Base-by-base conservation (phyloP, 2,113 vertebrate genomes). In the Motacilla alba region DNA sequence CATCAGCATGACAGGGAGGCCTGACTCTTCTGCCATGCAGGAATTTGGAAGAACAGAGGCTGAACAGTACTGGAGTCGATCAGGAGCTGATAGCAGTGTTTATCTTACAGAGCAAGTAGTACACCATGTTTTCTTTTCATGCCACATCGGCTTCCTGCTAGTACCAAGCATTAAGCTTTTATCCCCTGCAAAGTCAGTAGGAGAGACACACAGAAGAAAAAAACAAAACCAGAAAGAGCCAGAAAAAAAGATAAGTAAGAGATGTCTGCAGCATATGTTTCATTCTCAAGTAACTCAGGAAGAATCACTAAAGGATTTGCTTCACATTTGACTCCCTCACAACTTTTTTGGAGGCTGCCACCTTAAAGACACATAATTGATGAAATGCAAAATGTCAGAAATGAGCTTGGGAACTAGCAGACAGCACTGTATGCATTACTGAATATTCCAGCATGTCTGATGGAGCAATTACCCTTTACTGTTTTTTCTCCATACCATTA, bases 61-160 rank as follows among this genome's bases (percentile, higher is more conserved):
- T 44, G 76, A 91, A 24, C 15, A 27, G 35, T 1, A 2, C 53
- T 66, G 75, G 62, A 53, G 49, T 3, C 7, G 59, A 62, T 62
- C 59, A 41, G 41, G 46, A 76, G 46, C 44, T 30, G 58, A 87
- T 4, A 87, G 69, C 47, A 56, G 16, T 47, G 39, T 84, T 94
- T 91, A 78, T 68, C 69, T 93, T 55, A 39, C 52, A 55, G 9
- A 22, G 44, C 23, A 89, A 58, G 44, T 13, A 73, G 46, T 15
- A 59, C 37, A 49, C 26, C 0, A 0, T 30, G 35, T 49, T 79
- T 84, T 91, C 66, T 89, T 84, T 75, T 60, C 74, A 35, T 55
- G 63, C 49, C 70, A 87, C 84, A 79, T 73, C 74, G 80, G 15
- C 70, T 89, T 86, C 85, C 77, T 85, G 66, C 53, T 64, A 39